Evolutionary conservation across 2,888 invertebrate genomes (phyloP), one percentile per base, ranked within the genome.

Genomic region (Dasypolia templi): DNA sequence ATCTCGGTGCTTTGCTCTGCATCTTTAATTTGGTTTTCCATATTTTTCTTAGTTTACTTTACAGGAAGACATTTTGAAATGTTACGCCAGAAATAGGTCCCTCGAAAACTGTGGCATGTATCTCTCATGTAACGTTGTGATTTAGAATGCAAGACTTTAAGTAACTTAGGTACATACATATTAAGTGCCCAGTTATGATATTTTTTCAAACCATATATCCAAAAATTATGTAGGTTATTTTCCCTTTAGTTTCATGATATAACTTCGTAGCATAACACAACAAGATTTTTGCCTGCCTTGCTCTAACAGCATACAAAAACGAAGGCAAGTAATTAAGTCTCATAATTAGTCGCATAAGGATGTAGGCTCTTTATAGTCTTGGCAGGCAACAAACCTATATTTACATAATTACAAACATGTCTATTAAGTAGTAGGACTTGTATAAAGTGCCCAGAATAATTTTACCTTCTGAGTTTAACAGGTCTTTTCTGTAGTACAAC

Each of bases 251-350:
- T 26, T 53, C 42, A 42, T 53, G 32, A 39, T 35, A 39, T 66
- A 53, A 64, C n/a, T n/a, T 17, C 39, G 44, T 58, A 22, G 65
- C 42, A 58, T 35, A 55, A n/a, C n/a, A n/a, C n/a, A 75, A 56
- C 32, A 61, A 78, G 58, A 51, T 69, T 75, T 74, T 65, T 29
- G 53, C 49, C 61, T 32, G 32, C 46, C 29, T 65, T 67, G 69
- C 70, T 69, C 61, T 63, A 79, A 89, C 83, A 85, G 83, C 88
- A 83, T 81, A 86, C 84, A 84, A 85, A 87, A 88, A 86, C 84
- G 88, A 88, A 87, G 86, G 85, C 86, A 86, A 87, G 86, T 89
- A 90, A 90, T 90, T 90, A 90, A 87, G 84, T 86, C 83, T 82
- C 79, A 82, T 89, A 89, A 88, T 87, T 87, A 87, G 83, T 69